Conservation (phyloP, 2,797 vertebrate species). For the Gymnocypris eckloni region DNA sequence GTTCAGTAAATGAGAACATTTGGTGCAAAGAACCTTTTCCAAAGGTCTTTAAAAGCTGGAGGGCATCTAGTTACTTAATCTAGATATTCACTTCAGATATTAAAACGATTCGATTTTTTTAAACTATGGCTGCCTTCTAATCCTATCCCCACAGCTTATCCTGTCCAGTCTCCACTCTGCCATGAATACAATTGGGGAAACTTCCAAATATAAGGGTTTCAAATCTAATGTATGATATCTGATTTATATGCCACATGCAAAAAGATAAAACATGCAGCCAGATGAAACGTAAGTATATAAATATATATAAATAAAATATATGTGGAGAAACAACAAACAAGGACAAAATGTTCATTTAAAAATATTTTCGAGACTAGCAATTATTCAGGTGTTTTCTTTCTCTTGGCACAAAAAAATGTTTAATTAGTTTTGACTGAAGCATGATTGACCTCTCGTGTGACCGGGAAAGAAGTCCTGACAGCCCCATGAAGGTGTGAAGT, state of each 20-base stretch:
- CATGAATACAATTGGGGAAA: not conserved
- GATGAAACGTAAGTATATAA: no score
- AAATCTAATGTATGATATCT: not conserved
- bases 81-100: not conserved
- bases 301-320: not conserved
- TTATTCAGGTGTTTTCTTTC: conserved; percentile 45
- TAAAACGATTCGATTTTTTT: not conserved
- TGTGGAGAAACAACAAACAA: not conserved
- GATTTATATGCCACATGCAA: not conserved
- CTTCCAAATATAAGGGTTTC: not conserved
- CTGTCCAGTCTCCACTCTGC: not conserved
- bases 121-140: not conserved
- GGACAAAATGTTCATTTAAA: not conserved
- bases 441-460: conserved; percentile 48
- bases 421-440: conserved; percentile 65
- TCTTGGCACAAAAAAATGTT: conserved; percentile 61
- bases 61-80: no score
- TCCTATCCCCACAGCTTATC: not conserved
- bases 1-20: not conserved
- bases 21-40: not conserved
- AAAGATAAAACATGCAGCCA: not conserved
- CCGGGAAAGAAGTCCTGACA: conserved; percentile 65
- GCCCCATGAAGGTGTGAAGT: conserved; percentile 70
- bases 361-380: not conserved
- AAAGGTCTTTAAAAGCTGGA: no score